Evolutionary conservation across 2,113 vertebrate species (phyloP), one percentile per base, ranked within the genome.

Genomic region (Lasiurus borealis): DNA sequence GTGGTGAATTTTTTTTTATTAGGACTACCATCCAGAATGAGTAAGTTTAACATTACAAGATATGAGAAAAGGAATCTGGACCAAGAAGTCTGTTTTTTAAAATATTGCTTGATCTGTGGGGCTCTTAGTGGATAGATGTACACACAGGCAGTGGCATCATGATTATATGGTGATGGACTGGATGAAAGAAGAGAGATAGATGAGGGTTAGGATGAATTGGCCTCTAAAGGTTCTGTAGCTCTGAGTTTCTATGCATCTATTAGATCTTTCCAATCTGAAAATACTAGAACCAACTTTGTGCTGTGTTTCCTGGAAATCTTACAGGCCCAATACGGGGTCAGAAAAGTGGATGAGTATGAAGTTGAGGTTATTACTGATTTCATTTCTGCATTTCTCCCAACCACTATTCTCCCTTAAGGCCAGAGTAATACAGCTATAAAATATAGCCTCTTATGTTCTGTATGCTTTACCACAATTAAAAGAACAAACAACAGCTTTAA

Each of bases 351-450:
- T 90, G 48, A 78, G 75, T 92, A 3, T 88, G 6, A 8, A 64
- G 57, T 64, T 93, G 93, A 96, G 48, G 21, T 93, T 87, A 40
- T 36, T 2, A 46, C 7, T 71, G 71, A 81, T 86, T 12, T 76
- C 27, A 84, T 64, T 86, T 88, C 69, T 4, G 1, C 6, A 15
- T 83, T 80, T 93, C 50, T 87, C 16, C 57, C 18, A 82, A 66
- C 54, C 18, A 48, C 27, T 84, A 25, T 25, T 88, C 15, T 93
- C 21, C 52, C 44, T n/a, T 81, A 88, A 57, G 36, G 34, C 44
- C 81, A 88, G 52, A 92, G 36, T 93, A 88, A 77, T 82, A 81
- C 11, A 82, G 44, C 50, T 88, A 10, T 88, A 85, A 93, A 92
- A 76, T 34, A 69, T 0, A 81, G 48, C 34, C 19, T 82, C 6